Conservation (phyloP, 2,888 invertebrate species). For the Osmoderma eremita region DNA sequence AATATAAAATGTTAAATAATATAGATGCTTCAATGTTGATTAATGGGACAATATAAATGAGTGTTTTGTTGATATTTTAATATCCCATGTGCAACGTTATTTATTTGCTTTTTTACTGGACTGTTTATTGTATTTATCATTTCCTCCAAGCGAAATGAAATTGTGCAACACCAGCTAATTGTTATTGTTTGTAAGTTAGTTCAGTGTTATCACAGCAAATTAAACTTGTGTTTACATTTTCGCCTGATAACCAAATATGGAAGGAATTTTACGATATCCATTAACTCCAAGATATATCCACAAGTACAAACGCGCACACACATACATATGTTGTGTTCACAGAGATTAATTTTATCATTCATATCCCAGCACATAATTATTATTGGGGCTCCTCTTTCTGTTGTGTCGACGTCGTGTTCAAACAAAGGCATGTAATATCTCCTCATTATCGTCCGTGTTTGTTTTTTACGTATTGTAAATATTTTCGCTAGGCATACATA, state of each 20-base stretch:
- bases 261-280: conserved; percentile 29
- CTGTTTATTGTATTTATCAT: too few relatives aligned
- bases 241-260: conserved; percentile 17
- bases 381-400: conserved; percentile 24
- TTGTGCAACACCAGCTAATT: conserved; percentile 22
- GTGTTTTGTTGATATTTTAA: too few relatives aligned
- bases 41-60: too few relatives aligned
- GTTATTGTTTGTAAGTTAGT: conserved; percentile 13
- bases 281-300: background rate
- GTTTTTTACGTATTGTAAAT: conserved; percentile 32
- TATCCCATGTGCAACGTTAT: too few relatives aligned
- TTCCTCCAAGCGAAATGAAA: background rate
- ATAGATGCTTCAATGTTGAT: too few relatives aligned
- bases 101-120: too few relatives aligned
- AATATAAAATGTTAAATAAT: too few relatives aligned
- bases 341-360: conserved; percentile 30
- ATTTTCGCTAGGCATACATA: conserved; percentile 8
- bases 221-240: conserved; percentile 18
- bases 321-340: background rate
- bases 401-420: background rate
- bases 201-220: conserved; percentile 18
- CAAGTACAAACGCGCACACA: conserved; percentile 8
- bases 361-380: conserved; percentile 1
- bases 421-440: conserved; percentile 7
- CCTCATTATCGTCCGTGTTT: conserved; percentile 20